Conservation (phyloP, 2,797 vertebrate species). For the Lithobates pipiens region DNA sequence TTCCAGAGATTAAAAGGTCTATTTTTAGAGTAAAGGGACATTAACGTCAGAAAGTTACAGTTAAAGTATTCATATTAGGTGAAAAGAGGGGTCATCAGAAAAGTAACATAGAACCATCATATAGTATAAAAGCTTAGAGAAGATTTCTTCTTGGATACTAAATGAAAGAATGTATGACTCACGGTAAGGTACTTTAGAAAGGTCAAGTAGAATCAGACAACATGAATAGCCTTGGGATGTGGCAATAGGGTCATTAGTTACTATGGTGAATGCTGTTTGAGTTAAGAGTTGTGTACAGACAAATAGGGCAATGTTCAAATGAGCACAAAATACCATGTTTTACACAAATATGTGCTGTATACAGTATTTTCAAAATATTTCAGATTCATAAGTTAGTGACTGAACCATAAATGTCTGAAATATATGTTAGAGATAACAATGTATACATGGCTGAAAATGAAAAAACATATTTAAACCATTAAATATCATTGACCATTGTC, state of each 20-base stretch:
- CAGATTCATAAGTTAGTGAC: neutral
- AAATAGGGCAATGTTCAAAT: conserved; percentile 5
- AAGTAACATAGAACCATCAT: conserved; percentile 2
- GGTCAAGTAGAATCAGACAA: conserved; percentile 13
- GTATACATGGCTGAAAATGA: too few species aligned
- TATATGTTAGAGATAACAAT: too few species aligned
- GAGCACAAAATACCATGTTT: neutral
- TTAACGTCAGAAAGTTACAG: neutral
- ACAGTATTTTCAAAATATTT: neutral
- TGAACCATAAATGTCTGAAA: too few species aligned
- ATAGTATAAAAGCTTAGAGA: conserved; percentile 25
- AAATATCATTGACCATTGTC: too few species aligned
- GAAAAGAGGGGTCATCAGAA: neutral
- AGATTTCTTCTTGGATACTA: conserved; percentile 24
- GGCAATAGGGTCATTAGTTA: conserved; percentile 45
- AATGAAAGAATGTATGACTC: conserved; percentile 21
- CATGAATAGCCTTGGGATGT: conserved; percentile 38
- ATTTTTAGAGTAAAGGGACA: neutral
- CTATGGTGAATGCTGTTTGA: conserved; percentile 36
- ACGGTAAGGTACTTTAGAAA: conserved; percentile 36
- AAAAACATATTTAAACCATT: too few species aligned
- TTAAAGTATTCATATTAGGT: neutral
- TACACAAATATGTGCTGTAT: neutral
- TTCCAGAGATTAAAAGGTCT: conserved; percentile 8
- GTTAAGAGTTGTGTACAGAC: conserved; percentile 36